Base-by-base conservation (phyloP, 2,797 vertebrate genomes). In the Serranus cabrilla region DNA sequence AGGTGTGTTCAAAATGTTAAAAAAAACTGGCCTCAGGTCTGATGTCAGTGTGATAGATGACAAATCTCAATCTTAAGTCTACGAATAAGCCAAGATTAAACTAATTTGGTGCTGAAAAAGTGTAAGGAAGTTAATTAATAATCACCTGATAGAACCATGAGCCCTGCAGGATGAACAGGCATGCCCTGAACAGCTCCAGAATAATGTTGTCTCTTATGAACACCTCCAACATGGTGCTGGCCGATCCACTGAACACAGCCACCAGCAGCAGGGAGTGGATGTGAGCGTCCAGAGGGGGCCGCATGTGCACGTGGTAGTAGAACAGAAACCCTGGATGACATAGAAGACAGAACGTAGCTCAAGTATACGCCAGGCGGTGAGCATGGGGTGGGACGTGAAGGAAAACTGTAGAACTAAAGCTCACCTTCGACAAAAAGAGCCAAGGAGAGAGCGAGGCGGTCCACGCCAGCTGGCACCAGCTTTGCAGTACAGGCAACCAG, bases 71-170 rank as follows among this genome's bases (percentile, higher is more conserved):
- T 58, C 23, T 10, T 4, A 47, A n/a, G 46, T 52, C n/a, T 18
- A 18, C 11, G 11, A 66, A 51, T 2, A 5, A 8, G 18, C 11
- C 13, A 13, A 18, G 23, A 23, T 21, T 4, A 13, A 55, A 69
- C 4, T 21, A 3, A 23, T 64, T 71, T 50, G 9, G 12, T 12
- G 4, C 2, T 43, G 37, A 21, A 56, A 27, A 49, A 51, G 43
- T 11, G 2, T 13, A 13, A 2, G 8, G 6, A 31, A 31, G 18
- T n/a, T 0, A n/a, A 5, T 27, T 2, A 43, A 31, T 17, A 2
- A 23, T 84, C 72, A 99, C 98, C 97, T 99, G 97, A 94, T 95
- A 99, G 91, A 99, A 97, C 98, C 98, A 99, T 0, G 96, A 95
- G 23, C 98, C 98, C 85, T 99, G 97, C 39, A 97, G 84, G 23